Percentiles rank a stretch among this genome's conserved stretches.
Conservation (phyloP, 37 sponge, comb jelly and placozoan species). For the Ephydatia muelleri region DNA sequence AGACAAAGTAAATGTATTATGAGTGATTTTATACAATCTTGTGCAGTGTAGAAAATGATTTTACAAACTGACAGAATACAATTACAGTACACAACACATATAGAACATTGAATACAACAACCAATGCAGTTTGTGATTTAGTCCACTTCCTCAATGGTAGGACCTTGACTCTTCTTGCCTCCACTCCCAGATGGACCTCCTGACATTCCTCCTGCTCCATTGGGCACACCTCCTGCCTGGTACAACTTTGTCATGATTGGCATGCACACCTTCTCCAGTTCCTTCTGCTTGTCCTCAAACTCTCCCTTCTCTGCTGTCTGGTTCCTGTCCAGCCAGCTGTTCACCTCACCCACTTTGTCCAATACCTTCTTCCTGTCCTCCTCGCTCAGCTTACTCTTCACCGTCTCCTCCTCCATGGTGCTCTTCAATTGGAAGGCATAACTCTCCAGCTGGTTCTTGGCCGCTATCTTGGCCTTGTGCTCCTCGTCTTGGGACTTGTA, state of each 20-base stretch:
- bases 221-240: slow-evolving; percentile 1
- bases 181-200: no score
- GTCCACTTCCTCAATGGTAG: no score
- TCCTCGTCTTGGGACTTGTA: slow-evolving; percentile 81
- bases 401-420: slow-evolving; percentile 44
- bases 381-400: slow-evolving; percentile 47
- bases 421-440: slow-evolving; percentile 64
- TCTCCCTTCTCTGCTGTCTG: slow-evolving; percentile 77
- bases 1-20: no score
- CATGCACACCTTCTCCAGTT: slow-evolving; percentile 72
- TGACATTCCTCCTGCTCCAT: no score
- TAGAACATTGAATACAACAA: no score
- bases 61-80: no score
- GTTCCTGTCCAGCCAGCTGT: slow-evolving; percentile 81
- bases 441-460: slow-evolving; percentile 79
- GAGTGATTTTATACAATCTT: no score
- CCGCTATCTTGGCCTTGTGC: slow-evolving; percentile 52
- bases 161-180: no score
- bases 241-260: slow-evolving; percentile 88
- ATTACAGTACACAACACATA: no score
- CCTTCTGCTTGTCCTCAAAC: slow-evolving; percentile 61
- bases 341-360: slow-evolving; percentile 33
- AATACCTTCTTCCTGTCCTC: slow-evolving; percentile 62
- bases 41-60: no score
- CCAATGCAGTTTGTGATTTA: no score